A percentile compares a stretch with the other conserved stretches of the same genome.
phyloP scores from a whole-genome alignment of 2,888 invertebrate genomes.

The Agonopterix subpropinquella region DNA sequence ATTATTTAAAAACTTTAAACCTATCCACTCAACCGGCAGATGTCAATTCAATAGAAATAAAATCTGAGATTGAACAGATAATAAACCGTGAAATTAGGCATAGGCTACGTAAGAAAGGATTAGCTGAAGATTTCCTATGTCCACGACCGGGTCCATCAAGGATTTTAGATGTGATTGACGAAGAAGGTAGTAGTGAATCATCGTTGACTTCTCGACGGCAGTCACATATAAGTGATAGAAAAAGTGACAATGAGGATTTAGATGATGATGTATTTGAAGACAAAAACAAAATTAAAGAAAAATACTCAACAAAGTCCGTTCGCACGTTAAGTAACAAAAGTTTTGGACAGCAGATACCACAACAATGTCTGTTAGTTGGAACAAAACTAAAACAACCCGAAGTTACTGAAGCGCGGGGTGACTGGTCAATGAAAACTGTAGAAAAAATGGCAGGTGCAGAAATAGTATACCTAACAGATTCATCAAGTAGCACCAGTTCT shows the following conservation, averaged over 20 bases:
- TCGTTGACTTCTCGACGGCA: conserved; percentile 76
- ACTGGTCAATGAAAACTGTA: conserved; percentile 66
- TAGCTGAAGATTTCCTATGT: conserved; percentile 48
- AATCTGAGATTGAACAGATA: conserved; percentile 61
- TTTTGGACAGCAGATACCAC: conserved; percentile 54
- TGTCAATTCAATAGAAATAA: conserved; percentile 48
- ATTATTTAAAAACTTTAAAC: conserved; percentile 74
- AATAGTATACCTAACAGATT: conserved; percentile 81
- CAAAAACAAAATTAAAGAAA: conserved; percentile 34
- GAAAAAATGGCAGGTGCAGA: conserved; percentile 78
- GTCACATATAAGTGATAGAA: conserved; percentile 66
- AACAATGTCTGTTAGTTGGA: conserved; percentile 75
- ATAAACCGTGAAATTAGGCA: conserved; percentile 62
- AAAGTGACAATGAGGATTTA: conserved; percentile 61
- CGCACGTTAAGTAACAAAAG: conserved; percentile 37
- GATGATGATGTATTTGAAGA: conserved; percentile 70
- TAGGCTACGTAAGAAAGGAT: conserved; percentile 52
- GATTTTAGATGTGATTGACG: conserved; percentile 85
- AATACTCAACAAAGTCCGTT: conserved; percentile 24
- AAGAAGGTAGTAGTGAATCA: conserved; percentile 82
- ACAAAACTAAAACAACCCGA: conserved; percentile 76
- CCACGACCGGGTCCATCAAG: conserved; percentile 77
- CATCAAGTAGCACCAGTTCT: conserved; percentile 79
- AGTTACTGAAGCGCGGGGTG: conserved; percentile 75
- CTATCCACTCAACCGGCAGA: conserved; percentile 67